Percentiles rank a stretch among this genome's conserved stretches.
phyloP scores from a whole-genome alignment of 2,888 invertebrate genomes.

The Tachina grossa region DNA sequence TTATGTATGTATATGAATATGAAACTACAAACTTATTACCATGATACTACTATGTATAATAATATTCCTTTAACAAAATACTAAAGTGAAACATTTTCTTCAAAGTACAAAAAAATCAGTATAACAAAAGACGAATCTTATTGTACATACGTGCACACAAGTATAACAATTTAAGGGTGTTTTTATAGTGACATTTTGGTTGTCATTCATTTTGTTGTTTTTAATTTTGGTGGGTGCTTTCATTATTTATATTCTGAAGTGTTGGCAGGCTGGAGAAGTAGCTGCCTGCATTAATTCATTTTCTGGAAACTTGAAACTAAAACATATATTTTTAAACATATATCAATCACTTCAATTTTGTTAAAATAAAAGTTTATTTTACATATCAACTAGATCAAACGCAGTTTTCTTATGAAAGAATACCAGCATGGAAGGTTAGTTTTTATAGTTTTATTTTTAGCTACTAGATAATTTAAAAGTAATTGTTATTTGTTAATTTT shows the following conservation, averaged over 20 bases:
- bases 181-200: slow-evolving; percentile 28
- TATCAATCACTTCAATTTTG: not conserved
- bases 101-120: too few relatives aligned
- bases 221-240: slow-evolving; percentile 34
- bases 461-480: not conserved
- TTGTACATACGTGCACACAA: too few relatives aligned
- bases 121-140: too few relatives aligned
- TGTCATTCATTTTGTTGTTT: slow-evolving; percentile 20
- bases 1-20: too few relatives aligned
- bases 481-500: not conserved
- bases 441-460: slow-evolving; percentile 1
- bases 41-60: too few relatives aligned
- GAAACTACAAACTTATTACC: too few relatives aligned
- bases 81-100: too few relatives aligned
- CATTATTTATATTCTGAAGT: slow-evolving; percentile 37
- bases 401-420: slow-evolving; percentile 26
- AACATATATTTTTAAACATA: slow-evolving; percentile 1
- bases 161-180: slow-evolving; percentile 40
- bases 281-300: slow-evolving; percentile 38
- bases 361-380: not conserved
- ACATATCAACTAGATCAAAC: not conserved
- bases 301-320: not conserved
- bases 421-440: slow-evolving; percentile 67
- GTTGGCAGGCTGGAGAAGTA: slow-evolving; percentile 44
- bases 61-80: too few relatives aligned